These are phyloP conservation scores for Hipparchia semele DNA, from an alignment of 2,888 invertebrate species.

Conservation along the genomic window DNA sequence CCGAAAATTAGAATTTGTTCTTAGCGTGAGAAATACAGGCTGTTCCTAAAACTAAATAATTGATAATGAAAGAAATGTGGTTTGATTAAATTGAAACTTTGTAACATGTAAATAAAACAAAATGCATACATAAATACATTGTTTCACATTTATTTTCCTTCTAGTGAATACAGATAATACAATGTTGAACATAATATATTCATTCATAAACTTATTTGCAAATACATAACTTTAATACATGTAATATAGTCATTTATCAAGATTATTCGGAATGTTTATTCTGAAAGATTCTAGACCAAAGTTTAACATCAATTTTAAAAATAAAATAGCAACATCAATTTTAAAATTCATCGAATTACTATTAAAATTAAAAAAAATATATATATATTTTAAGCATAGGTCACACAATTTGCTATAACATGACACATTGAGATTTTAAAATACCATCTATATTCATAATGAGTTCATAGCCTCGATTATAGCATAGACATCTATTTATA, in stretches of 20 bases:
- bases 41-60: background rate
- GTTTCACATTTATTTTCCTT: constrained; percentile 29
- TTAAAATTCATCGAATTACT: background rate
- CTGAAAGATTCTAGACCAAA: constrained; percentile 3
- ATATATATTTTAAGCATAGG: no score
- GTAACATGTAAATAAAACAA: constrained; percentile 2
- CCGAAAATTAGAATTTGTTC: constrained; percentile 67
- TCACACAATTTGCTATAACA: no score
- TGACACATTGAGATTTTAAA: no score
- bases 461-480: no score
- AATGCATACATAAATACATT: background rate
- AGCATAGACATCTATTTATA: no score
- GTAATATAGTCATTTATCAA: background rate
- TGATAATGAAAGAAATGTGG: background rate
- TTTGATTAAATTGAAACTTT: background rate
- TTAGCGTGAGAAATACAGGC: constrained; percentile 47
- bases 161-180: constrained; percentile 25
- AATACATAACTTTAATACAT: background rate
- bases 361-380: no score
- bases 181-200: constrained; percentile 20
- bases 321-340: background rate
- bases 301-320: background rate
- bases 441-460: no score
- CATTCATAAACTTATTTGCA: background rate
- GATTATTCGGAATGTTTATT: constrained; percentile 10